Base-by-base conservation (phyloP, 2,113 vertebrate species). In the Tamias sibiricus region DNA sequence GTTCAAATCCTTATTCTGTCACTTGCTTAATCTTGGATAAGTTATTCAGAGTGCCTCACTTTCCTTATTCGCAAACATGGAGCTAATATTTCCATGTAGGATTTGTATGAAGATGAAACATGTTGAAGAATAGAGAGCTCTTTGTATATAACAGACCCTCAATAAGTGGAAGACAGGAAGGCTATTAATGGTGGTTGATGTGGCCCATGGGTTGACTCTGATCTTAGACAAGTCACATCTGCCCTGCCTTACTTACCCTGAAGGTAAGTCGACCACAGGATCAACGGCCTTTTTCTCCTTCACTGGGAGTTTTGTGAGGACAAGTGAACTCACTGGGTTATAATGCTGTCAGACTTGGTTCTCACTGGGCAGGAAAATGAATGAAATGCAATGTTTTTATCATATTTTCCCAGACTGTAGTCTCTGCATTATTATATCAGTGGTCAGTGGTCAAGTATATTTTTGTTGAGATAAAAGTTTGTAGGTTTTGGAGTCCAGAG, bases 401-500 rank as follows among this genome's bases (percentile, higher is more conserved):
- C 66, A 49, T 30, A 49, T 42, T 87, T 95, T 87, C 79, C 75
- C 75, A 85, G 75, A 77, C 42, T 83, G 79, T 76, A 57, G 62
- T 91, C 57, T 89, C 57, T 82, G 26, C 26, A 47, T 57, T 75
- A 17, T 42, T 87, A 0, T 75, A 80, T 91, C 79, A 66, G 74
- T 87, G 84, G 71, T 90, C 88, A 66, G 68, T 90, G 86, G 86
- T 95, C 87, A 89, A 80, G 52, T 74, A 76, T 90, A 95, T 93
- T 95, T 97, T 96, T 84, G 49, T 84, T 96, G 91, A 96, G 91
- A 96, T 95, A 91, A 95, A 96, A 89, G 66, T 95, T 88, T 97
- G 91, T 97, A 95, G 83, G 47, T 92, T 96, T 98, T 97, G 89
- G 94, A 97, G 90, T 86, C 54, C 32, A 84, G 89, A 87, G 87